Base-by-base conservation (phyloP, 92 coral and sea anemone genomes). In the Micromussa lordhowensis region DNA sequence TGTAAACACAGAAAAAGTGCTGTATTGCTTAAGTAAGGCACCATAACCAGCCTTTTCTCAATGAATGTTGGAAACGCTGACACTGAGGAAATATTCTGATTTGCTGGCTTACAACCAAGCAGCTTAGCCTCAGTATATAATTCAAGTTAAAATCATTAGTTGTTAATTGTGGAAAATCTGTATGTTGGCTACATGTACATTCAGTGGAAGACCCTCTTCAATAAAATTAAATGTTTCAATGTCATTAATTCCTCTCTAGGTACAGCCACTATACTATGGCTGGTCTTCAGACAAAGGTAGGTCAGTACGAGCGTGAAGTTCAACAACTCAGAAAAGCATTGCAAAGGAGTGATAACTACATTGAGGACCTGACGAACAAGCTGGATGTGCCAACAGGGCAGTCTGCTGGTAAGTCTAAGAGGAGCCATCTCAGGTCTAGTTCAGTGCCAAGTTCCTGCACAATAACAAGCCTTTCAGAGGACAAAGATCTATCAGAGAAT, bases 261-360 rank as follows among this genome's bases (percentile, higher is more conserved):
- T 98, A 91, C 40, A 95, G 98, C 54, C 96, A 94, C 75, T 98
- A 96, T 94, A 90, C 98, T 8, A 96, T 98, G 87, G 85, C 98
- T 55, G 99, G 96, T 26, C 91, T 98, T 79, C 96, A 96, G 86
- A 95, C 98, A 49, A 98, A 96, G 76, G 95, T 98, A 26, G 89
- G 87, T 59, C 98, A 98, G 90, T 98, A 98, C 84, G 99, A 98
- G 78, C 94, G 94, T 40, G 99, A 98, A 82, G 94, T 96, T 19
- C 98, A 96, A 40, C 99, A 94, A 40, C 90, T 98, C 35, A 89
- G 91, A 82, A 94, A 90, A 85, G 99, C 99, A 24, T 92, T 98
- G 70, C 85, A 58, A 35, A 92, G 93, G 58, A 96, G 99, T 72
- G 99, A 98, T 80, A 75, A 79, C 75, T 96, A 96, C 82, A 94